A percentile compares a stretch with the other conserved stretches of the same genome.
These are phyloP conservation scores for Enteromius paludinosus DNA, from an alignment of 2,797 vertebrate genomes.

Conservation along the genomic window DNA sequence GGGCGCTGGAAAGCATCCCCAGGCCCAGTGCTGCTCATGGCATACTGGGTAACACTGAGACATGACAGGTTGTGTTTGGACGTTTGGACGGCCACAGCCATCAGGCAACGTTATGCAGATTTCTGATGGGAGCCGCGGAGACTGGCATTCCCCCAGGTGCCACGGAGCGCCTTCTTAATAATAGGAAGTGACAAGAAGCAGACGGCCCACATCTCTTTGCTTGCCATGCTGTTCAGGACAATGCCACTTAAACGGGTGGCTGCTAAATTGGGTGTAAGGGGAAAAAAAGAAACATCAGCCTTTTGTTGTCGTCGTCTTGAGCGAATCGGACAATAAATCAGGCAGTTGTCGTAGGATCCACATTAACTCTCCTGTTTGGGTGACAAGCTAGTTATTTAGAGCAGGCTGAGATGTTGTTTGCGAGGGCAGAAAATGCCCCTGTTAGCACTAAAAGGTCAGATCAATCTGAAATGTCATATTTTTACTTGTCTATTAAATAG, in stretches of 20 bases:
- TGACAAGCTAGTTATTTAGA: slow-evolving; percentile 49
- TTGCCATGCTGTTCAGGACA: slow-evolving; percentile 79
- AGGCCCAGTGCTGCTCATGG: slow-evolving; percentile 24
- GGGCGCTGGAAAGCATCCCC: slow-evolving; percentile 27
- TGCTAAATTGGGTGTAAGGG: slow-evolving; percentile 78
- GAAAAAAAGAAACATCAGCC: slow-evolving; percentile 57
- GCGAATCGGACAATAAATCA: slow-evolving; percentile 53
- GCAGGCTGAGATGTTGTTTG: slow-evolving; percentile 44
- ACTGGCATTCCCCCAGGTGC: slow-evolving; percentile 82
- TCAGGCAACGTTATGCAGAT: slow-evolving; percentile 80
- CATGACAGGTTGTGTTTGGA: slow-evolving; percentile 64
- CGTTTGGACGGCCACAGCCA: slow-evolving; percentile 70
- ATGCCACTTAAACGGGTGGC: slow-evolving; percentile 79
- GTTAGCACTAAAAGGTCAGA: slow-evolving; percentile 28
- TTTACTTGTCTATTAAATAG: slow-evolving; percentile 39
- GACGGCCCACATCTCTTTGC: slow-evolving; percentile 81
- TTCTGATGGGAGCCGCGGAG: slow-evolving; percentile 73
- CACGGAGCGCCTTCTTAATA: slow-evolving; percentile 80
- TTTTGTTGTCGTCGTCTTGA: slow-evolving; percentile 66
- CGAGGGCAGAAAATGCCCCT: slow-evolving; percentile 35
- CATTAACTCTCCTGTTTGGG: slow-evolving; percentile 47
- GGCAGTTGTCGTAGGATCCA: slow-evolving; percentile 46
- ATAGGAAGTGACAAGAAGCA: slow-evolving; percentile 86
- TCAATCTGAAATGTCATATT: slow-evolving; percentile 48
- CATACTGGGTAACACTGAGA: slow-evolving; percentile 42